phyloP scores from a whole-genome alignment of 2,797 vertebrate genomes.

The Gadopsis marmoratus region DNA sequence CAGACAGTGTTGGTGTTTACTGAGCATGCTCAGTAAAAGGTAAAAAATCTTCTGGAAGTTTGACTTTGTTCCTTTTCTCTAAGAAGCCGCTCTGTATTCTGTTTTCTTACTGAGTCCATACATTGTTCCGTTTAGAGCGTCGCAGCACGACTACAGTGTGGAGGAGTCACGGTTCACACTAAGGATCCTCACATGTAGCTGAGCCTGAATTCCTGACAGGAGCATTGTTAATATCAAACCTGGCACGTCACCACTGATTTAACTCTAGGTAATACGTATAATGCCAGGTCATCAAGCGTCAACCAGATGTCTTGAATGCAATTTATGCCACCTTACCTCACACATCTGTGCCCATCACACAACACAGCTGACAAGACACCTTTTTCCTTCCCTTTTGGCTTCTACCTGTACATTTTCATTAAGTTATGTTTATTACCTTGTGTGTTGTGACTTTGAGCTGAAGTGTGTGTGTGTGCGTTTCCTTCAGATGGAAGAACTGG shows the following conservation, averaged over 20 bases:
- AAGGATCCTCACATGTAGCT: constrained; percentile 2
- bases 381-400: no score
- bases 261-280: neutral
- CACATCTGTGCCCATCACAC: no score
- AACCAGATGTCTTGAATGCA: neutral
- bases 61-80: neutral
- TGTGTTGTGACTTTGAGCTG: neutral
- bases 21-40: neutral
- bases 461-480: neutral
- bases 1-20: neutral
- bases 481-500: constrained; percentile 97
- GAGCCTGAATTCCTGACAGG: neutral
- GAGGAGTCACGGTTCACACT: constrained; percentile 14
- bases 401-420: neutral
- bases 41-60: neutral
- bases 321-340: no score
- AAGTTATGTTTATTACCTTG: neutral
- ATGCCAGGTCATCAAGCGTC: no score
- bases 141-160: neutral
- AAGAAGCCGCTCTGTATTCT: neutral
- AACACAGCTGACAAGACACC: no score
- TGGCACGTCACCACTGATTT: neutral
- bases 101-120: neutral
- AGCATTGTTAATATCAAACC: neutral
- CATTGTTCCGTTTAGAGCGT: neutral